Evolutionary conservation across 1,140 invertebrate genomes (phyloP), one percentile per base, ranked within the genome.

Genomic region (Scaptomyza pallida): DNA sequence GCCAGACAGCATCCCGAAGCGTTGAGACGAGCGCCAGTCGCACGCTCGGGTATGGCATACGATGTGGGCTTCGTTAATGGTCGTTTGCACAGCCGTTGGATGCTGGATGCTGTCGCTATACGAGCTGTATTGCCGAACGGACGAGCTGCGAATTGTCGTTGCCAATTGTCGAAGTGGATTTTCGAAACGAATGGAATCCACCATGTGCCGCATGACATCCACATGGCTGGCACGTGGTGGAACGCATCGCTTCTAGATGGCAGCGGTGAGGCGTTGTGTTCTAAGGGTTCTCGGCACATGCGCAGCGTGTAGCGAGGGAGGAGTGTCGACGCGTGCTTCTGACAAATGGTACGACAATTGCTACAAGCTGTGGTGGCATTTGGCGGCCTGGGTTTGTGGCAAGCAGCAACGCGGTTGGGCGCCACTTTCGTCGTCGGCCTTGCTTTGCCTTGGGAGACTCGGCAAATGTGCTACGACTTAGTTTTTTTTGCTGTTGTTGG

Each of bases 271-370:
- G 30, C 40, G 67, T 2, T 3, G 37, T 13, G 5, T 9, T 8
- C 2, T 19, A 13, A 6, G 12, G 37, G 3, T 13, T 8, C 41
- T 51, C 30, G 64, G 82, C 83, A 86, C 89, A 90, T 81, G 89
- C 89, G 89, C 82, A 74, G n/a, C 74, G 30, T 15, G 12, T 10
- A 5, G 23, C 68, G 89, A 80, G 81, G 89, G 89, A 90, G 89
- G 89, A 90, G 89, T 90, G 77, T 90, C 71, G 44, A 52, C 61
- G 59, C 59, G 64, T 74, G 71, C 71, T 56, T 71, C 83, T 90
- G 89, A 90, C 89, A 90, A 90, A 90, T 90, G 89, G 89, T 90
- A 90, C 86, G 89, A 90, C 89, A 90, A 90, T 82, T 89, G 81
- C 79, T 90, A 89, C 80, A 86, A 81, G 86, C 86, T 89, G 86